phyloP scores from a whole-genome alignment of 2,797 vertebrate species.

The Hozukius guyotensis region DNA sequence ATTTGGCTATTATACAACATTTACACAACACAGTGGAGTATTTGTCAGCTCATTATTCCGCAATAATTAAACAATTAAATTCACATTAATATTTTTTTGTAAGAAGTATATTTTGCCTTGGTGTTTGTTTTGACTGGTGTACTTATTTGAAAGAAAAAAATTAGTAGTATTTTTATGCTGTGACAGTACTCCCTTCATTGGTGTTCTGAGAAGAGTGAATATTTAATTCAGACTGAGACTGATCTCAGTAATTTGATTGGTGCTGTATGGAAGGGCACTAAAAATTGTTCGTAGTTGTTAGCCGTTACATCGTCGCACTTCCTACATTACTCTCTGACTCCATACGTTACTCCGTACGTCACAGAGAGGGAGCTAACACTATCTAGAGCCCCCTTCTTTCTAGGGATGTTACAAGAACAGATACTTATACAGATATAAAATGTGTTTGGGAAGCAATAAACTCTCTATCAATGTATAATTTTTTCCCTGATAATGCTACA shows the following conservation, averaged over 20 bases:
- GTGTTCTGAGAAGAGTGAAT: neutral
- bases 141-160: neutral
- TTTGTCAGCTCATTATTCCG: neutral
- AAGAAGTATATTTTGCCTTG: neutral
- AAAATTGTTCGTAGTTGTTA: neutral
- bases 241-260: neutral
- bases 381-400: neutral
- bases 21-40: neutral
- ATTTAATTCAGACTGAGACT: neutral
- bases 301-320: neutral
- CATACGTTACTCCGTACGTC: too few relatives aligned
- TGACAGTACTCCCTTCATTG: neutral
- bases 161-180: neutral
- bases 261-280: neutral
- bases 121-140: neutral
- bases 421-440: too few relatives aligned
- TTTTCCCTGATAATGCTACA: too few relatives aligned
- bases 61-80: neutral
- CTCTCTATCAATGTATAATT: too few relatives aligned
- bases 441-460: too few relatives aligned
- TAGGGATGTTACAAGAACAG: too few relatives aligned
- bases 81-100: neutral
- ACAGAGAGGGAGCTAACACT: neutral
- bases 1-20: neutral
- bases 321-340: neutral